These are phyloP conservation scores for Acheta domesticus DNA, from an alignment of 2,888 invertebrate genomes.

Conservation along the genomic window DNA sequence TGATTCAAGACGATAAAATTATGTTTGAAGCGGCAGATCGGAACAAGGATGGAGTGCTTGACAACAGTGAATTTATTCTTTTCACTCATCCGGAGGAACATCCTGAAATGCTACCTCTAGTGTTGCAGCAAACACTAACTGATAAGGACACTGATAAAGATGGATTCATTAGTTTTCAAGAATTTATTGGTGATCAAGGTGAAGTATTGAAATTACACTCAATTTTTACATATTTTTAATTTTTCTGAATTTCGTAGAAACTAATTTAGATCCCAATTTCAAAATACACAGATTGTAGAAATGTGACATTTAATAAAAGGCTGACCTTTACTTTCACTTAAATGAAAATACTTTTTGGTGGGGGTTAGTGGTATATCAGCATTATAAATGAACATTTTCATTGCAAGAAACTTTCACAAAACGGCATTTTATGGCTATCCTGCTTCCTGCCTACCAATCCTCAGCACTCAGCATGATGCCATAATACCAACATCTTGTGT, in stretches of 20 bases:
- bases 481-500: too few species aligned
- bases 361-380: too few species aligned
- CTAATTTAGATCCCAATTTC: background rate
- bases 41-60: constrained; percentile 74
- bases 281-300: background rate
- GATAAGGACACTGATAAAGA: constrained; percentile 86
- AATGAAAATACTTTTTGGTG: too few species aligned
- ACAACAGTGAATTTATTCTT: constrained; percentile 73
- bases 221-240: constrained; percentile 29
- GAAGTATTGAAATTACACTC: constrained; percentile 25
- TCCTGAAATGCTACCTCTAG: constrained; percentile 75
- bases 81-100: constrained; percentile 95
- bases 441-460: too few species aligned
- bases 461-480: too few species aligned
- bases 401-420: too few species aligned
- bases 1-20: constrained; percentile 74
- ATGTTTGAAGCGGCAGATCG: constrained; percentile 84
- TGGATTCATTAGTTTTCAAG: constrained; percentile 78
- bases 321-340: too few species aligned
- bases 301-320: background rate
- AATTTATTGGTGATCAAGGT: constrained; percentile 73
- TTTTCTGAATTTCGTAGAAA: constrained; percentile 21
- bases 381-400: too few species aligned
- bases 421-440: too few species aligned
- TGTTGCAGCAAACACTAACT: constrained; percentile 75